Base-by-base conservation (phyloP, 2,113 vertebrate genomes). In the Alligator sinensis region DNA sequence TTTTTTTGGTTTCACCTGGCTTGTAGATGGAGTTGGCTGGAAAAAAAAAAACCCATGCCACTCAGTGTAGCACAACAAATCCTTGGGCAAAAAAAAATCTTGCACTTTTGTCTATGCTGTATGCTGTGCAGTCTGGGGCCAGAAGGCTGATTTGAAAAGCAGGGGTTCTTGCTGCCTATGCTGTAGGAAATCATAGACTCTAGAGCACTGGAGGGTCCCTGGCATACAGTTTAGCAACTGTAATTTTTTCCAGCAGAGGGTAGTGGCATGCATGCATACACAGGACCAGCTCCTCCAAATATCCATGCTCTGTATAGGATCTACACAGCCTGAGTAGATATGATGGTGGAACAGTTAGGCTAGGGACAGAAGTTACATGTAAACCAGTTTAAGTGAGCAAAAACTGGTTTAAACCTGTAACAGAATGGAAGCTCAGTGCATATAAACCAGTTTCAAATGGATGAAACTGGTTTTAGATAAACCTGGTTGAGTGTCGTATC, bases 131-230 rank as follows among this genome's bases (percentile, higher is more conserved):
- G 47, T 47, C 47, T 62, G 34, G 72, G 63, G 9, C 19, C 16
- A 79, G 2, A 28, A 75, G 60, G 34, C 25, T 0, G 5, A 4
- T 38, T 90, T 77, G 25, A 55, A 75, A 82, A 63, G 1, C 3
- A 3, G 11, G 1, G 11, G 2, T 77, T 22, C 28, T 57, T 21
- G 14, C 4, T 61, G 0, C 60, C 4, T 28, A 60, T 24, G 28
- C 8, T 1, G 16, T 70, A 80, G 63, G 62, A 30, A 28, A 59
- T n/a, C 64, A 59, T 59, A 60, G 78, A 2, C 7, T 72, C 10
- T 38, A 34, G 68, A 47, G 47, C 18, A 34, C 47, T 21, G 16
- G 30, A 38, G 14, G 30, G 25, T 55, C 68, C 74, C 30, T 22
- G 78, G 63, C 9, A 6, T 4, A 5, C 68, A 21, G 47, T 78